phyloP scores from a whole-genome alignment of 2,113 vertebrate genomes.

The Xyrauchen texanus region DNA sequence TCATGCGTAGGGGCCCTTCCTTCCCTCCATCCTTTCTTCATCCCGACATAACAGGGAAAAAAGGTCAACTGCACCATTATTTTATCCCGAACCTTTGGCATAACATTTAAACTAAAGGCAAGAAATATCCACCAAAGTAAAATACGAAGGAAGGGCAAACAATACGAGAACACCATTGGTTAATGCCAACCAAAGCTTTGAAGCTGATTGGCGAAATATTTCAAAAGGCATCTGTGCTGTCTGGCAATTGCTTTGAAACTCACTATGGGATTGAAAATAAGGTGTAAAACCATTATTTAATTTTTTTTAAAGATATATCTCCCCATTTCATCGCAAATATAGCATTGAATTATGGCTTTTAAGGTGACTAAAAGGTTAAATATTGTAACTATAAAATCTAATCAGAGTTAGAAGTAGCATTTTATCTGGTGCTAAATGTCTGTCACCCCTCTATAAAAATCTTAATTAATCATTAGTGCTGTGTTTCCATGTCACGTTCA shows the following conservation, averaged over 20 bases:
- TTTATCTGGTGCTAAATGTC: not conserved
- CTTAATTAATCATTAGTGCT: not conserved
- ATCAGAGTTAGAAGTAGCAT: not conserved
- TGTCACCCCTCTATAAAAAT: no score
- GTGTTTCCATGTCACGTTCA: not conserved
- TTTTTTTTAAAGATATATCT: not conserved
- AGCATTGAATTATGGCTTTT: not conserved
- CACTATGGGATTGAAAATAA: not conserved
- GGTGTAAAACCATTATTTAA: not conserved
- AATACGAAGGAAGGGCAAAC: constrained; percentile 42
- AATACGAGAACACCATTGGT: constrained; percentile 26
- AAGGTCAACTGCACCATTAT: constrained; percentile 79
- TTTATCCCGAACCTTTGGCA: constrained; percentile 74
- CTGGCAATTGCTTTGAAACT: not conserved
- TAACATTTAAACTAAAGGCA: constrained; percentile 73
- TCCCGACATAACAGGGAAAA: constrained; percentile 65
- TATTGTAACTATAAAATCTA: not conserved
- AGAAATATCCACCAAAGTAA: constrained; percentile 66
- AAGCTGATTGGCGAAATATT: not conserved
- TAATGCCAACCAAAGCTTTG: constrained; percentile 13
- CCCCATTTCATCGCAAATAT: not conserved
- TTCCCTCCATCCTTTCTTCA: constrained; percentile 25
- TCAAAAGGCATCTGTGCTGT: not conserved
- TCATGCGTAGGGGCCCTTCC: constrained; percentile 27
- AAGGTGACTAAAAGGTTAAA: not conserved